Evolutionary conservation across 2,888 invertebrate species (phyloP).

Genomic region (Opisthograptis luteolata): DNA sequence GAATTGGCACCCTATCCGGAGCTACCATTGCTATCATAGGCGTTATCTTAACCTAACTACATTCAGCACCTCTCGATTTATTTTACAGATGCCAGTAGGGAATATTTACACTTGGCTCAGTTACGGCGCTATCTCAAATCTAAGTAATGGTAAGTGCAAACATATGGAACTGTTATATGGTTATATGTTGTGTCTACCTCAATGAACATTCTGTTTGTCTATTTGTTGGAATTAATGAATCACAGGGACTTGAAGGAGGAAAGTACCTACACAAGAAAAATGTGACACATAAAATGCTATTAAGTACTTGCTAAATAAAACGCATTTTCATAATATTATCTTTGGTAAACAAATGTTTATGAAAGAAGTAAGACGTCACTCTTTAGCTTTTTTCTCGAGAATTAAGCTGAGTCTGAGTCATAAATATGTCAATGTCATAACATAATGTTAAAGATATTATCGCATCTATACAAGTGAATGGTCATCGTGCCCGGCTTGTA

Average conservation of each 20-base stretch:
- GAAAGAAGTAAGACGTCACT: no score
- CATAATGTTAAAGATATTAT: no score
- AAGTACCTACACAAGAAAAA: no score
- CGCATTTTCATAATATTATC: no score
- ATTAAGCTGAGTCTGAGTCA: no score
- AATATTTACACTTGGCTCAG: slow-evolving; percentile 38
- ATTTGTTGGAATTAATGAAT: not conserved
- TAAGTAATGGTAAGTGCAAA: slow-evolving; percentile 73
- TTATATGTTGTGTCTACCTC: slow-evolving; percentile 1
- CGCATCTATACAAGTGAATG: no score
- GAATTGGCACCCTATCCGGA: slow-evolving; percentile 7
- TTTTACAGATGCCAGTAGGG: slow-evolving; percentile 32
- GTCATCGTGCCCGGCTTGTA: no score
- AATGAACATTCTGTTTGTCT: slow-evolving; percentile 2
- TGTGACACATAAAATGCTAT: no score
- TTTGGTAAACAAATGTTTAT: no score
- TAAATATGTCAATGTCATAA: no score
- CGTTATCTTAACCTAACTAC: slow-evolving; percentile 33
- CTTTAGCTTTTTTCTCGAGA: no score
- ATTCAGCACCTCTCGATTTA: slow-evolving; percentile 36
- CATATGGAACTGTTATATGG: slow-evolving; percentile 17
- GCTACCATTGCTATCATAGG: slow-evolving; percentile 26
- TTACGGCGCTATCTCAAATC: slow-evolving; percentile 67
- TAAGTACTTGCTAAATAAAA: no score
- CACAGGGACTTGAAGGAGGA: not conserved